Percentiles rank a stretch among this genome's conserved stretches.
phyloP scores from a whole-genome alignment of 2,888 invertebrate genomes.

The Atrina japonica region DNA sequence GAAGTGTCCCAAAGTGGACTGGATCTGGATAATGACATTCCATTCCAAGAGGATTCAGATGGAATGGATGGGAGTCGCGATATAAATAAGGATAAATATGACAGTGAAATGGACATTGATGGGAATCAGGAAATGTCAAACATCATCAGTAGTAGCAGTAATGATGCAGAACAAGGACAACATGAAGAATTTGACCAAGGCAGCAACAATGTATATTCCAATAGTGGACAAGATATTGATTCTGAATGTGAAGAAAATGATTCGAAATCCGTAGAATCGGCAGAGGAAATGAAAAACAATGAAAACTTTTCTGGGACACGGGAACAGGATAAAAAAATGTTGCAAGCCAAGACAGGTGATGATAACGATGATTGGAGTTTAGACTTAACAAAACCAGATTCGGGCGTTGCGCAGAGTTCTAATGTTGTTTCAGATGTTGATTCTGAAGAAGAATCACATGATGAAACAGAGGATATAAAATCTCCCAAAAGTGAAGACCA shows the following conservation, averaged over 20 bases:
- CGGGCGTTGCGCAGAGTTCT: neutral
- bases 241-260: conserved; percentile 1
- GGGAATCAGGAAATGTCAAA: conserved; percentile 31
- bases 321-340: too few relatives aligned
- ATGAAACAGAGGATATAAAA: conserved; percentile 40
- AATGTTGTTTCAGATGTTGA: neutral
- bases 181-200: conserved; percentile 5
- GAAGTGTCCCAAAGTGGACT: conserved; percentile 6
- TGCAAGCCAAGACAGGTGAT: neutral
- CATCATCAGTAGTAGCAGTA: conserved; percentile 31
- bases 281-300: conserved; percentile 35
- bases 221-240: conserved; percentile 25
- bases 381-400: conserved; percentile 4
- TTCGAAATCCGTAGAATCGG: conserved; percentile 9
- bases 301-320: too few relatives aligned
- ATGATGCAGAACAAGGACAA: conserved; percentile 49
- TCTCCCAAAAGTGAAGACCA: conserved; percentile 27
- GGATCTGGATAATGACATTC: neutral
- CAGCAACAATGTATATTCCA: conserved; percentile 15
- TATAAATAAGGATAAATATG: conserved; percentile 10
- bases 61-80: neutral
- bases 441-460: conserved; percentile 6
- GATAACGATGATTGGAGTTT: conserved; percentile 19
- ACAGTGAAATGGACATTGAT: conserved; percentile 24
- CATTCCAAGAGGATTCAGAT: neutral